Conservation (phyloP, 1,140 invertebrate genomes). For the Triops cancriformis region DNA sequence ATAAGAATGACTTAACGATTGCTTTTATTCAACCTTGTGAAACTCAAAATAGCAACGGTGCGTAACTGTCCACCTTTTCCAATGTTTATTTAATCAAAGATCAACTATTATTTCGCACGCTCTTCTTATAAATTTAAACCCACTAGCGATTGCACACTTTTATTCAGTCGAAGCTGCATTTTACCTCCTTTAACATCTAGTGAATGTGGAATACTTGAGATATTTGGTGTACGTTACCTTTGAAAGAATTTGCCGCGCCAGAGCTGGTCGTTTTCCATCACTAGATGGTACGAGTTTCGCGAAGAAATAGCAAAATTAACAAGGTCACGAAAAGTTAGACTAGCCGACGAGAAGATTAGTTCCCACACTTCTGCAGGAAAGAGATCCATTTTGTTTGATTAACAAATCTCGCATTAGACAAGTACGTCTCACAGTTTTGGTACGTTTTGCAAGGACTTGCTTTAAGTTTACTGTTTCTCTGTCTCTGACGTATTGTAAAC, state of each 20-base stretch:
- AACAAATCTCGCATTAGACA: background rate
- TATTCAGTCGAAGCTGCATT: no score
- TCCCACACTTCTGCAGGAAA: background rate
- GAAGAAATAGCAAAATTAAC: background rate
- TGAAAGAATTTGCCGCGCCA: slow-evolving; percentile 12
- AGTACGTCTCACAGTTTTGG: background rate
- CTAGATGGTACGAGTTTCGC: background rate
- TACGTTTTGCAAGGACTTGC: background rate
- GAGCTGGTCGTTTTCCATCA: background rate
- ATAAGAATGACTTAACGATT: no score
- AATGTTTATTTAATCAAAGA: no score
- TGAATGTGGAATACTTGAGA: no score
- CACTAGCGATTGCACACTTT: no score
- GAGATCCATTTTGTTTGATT: background rate
- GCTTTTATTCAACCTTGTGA: no score
- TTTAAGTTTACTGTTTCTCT: background rate
- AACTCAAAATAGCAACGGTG: no score
- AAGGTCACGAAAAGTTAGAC: background rate
- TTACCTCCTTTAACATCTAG: no score
- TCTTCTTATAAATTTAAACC: no score
- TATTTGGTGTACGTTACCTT: no score
- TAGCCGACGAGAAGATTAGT: background rate
- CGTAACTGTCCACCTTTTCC: no score
- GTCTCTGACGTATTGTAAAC: background rate
- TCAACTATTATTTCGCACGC: no score